Percentiles rank a stretch among this genome's conserved stretches.
Conservation (phyloP, 2,888 invertebrate genomes). For the Erpobdella octoculata region DNA sequence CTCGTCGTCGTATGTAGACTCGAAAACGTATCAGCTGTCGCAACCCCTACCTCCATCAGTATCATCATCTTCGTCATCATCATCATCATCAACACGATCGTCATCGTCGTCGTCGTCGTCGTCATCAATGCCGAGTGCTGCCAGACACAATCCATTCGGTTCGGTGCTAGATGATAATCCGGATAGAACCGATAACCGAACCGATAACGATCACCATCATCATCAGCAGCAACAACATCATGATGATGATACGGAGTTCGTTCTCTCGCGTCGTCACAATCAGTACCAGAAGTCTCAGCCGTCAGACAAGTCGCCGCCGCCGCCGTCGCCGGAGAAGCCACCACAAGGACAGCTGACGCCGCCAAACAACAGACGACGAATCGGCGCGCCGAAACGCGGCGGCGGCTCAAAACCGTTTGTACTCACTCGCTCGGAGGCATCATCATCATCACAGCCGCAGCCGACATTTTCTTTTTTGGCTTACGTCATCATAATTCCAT, state of each 20-base stretch:
- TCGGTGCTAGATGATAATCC: no score
- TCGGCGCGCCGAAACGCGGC: no score
- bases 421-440: not conserved
- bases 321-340: no score
- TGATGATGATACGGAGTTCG: no score
- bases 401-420: not conserved
- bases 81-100: not conserved
- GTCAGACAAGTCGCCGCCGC: no score
- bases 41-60: not conserved
- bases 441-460: not conserved
- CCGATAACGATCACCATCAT: no score
- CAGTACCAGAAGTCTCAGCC: no score
- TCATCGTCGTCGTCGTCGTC: not conserved
- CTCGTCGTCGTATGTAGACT: not conserved
- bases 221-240: no score
- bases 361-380: no score
- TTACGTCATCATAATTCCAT: not conserved
- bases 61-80: not conserved
- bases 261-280: no score
- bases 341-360: no score
- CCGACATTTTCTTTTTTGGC: not conserved
- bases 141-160: not conserved
- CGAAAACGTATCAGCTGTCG: not conserved
- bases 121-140: not conserved
- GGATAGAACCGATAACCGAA: no score